phyloP scores from a whole-genome alignment of 2,113 vertebrate species.

The Lepisosteus oculatus region DNA sequence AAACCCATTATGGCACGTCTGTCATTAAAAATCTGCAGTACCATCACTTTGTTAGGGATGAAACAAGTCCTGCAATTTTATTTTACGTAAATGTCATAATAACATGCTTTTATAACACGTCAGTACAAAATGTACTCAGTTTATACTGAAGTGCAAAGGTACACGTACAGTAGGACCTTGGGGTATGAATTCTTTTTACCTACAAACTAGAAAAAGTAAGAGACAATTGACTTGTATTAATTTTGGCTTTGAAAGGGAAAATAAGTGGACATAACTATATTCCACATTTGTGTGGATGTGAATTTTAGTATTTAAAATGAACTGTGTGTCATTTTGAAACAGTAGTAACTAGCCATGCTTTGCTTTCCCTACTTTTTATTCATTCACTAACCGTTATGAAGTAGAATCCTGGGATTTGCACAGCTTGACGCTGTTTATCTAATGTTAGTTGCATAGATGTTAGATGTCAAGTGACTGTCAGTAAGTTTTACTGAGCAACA shows the following conservation, averaged over 20 bases:
- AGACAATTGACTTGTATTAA: constrained; percentile 13
- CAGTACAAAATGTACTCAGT: constrained; percentile 13
- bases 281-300: not conserved
- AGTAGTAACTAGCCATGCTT: constrained; percentile 29
- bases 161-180: too few relatives aligned
- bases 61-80: not conserved
- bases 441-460: constrained; percentile 56
- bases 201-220: constrained; percentile 8
- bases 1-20: constrained; percentile 27
- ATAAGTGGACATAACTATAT: constrained; percentile 1
- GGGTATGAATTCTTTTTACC: not conserved
- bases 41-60: constrained; percentile 11
- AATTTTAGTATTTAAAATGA: not conserved
- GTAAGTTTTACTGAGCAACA: constrained; percentile 72
- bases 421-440: constrained; percentile 67
- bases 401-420: constrained; percentile 44
- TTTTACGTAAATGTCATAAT: not conserved
- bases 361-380: constrained; percentile 26
- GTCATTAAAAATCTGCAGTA: constrained; percentile 15
- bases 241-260: constrained; percentile 11
- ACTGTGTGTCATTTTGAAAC: constrained; percentile 36
- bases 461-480: constrained; percentile 71
- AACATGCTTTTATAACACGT: not conserved
- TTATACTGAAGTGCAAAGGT: constrained; percentile 2
- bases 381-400: constrained; percentile 56